Evolutionary conservation across 2,888 invertebrate species (phyloP).

Genomic region (Euphydryas editha): DNA sequence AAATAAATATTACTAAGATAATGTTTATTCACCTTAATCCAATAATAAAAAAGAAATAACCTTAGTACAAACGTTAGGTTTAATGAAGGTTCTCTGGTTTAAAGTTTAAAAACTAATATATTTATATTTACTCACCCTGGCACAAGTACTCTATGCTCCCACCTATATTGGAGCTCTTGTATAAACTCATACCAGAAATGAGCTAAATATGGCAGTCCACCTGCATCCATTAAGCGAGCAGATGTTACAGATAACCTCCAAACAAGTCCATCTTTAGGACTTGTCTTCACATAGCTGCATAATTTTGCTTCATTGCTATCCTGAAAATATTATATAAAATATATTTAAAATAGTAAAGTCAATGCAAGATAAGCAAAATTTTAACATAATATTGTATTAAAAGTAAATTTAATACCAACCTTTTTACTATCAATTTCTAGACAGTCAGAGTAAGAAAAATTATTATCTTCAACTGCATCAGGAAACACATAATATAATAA

Average conservation of each 20-base stretch:
- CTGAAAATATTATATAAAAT: constrained; percentile 63
- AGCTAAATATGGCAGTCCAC: constrained; percentile 91
- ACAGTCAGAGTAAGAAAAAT: constrained; percentile 79
- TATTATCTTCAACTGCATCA: constrained; percentile 89
- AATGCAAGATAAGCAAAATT: not conserved
- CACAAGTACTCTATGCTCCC: constrained; percentile 91
- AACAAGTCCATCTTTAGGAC: constrained; percentile 89
- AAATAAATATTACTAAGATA: not conserved
- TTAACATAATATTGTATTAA: too few species aligned
- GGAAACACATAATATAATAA: constrained; percentile 94
- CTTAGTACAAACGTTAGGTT: too few species aligned
- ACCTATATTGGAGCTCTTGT: constrained; percentile 94
- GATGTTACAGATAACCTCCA: constrained; percentile 91
- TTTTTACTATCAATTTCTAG: constrained; percentile 76
- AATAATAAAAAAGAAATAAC: not conserved
- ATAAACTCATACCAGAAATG: constrained; percentile 98
- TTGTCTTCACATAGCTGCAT: constrained; percentile 88
- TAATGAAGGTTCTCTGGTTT: not conserved
- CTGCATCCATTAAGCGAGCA: constrained; percentile 88
- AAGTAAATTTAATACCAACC: constrained; percentile 48
- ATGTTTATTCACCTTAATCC: not conserved
- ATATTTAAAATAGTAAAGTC: not conserved
- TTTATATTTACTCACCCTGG: constrained; percentile 89
- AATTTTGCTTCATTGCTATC: constrained; percentile 69
- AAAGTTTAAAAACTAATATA: not conserved